Base-by-base conservation (phyloP, 2,113 vertebrate genomes). In the Cricetomys ansorgei region DNA sequence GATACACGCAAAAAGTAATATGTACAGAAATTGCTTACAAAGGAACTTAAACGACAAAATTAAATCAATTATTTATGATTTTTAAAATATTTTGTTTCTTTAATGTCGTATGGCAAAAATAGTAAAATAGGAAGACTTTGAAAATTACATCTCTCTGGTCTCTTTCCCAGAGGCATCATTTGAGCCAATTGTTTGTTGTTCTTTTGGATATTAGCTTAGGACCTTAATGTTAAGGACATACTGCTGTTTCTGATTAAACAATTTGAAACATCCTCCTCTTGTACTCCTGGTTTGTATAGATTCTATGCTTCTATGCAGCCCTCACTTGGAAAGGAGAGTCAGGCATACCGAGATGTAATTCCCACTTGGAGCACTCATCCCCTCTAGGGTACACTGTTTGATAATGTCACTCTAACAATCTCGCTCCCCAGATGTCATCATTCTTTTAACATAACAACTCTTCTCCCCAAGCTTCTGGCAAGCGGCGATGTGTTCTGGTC, bases 51-150 rank as follows among this genome's bases (percentile, higher is more conserved):
- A 45, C 55, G 89, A 65, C 31, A 93, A 92, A 91, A 15, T 15
- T 45, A 80, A 88, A 70, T 73, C 21, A 91, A 85, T 48, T 73
- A 92, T 64, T 48, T 81, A 3, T 50, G 23, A 85, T 96, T 89
- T 95, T 29, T 7, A 34, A 93, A 96, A 77, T 81, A 67, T 89
- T 69, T 92, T 64, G 34, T 67, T 94, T 93, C 9, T 75, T 72
- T 72, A 96, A 57, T 72, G 11, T 48, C 75, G 79, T 7, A 57
- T 84, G 80, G 84, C 25, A 77, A 83, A 48, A 91, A 67, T 64
- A 40, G 43, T 37, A 62, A 12, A 45, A 79, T 37, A 92, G 13
- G 34, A 94, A 94, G 23, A 89, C 88, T 57, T 88, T 86, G 17
- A 83, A n/a, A 92, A 31, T 45, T 43, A 79, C 15, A 65, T 31